Base-by-base conservation (phyloP, 2,113 vertebrate genomes). In the Ptilorrhoa leucosticta region DNA sequence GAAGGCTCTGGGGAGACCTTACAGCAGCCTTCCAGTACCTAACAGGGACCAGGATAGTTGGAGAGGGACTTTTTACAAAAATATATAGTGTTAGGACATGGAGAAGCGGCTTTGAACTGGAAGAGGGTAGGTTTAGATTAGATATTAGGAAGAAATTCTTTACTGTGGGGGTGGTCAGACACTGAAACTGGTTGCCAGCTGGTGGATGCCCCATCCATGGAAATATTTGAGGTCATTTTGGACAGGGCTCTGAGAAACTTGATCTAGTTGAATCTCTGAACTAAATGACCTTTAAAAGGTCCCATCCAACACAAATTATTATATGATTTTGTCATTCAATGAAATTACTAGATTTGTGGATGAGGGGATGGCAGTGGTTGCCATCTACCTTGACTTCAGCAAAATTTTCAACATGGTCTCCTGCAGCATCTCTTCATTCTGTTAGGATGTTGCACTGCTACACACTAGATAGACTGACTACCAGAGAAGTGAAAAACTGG, bases 311-410 rank as follows among this genome's bases (percentile, higher is more conserved):
- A 57, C 5, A 44, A 42, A 13, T 7, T 18, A 57, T 44, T 27
- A 4, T 18, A 44, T 0, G 0, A 19, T 80, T 80, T 71, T 72
- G 6, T 65, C 33, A 57, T 64, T 64, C 17, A 37, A 48, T 21
- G 17, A 53, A 86, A 71, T 37, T 0, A 33, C 3, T 50, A 50
- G 18, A 33, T 56, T 56, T 65, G 17, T 42, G 23, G 13, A 51
- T 47, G 22, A 78, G 6, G 7, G 8, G 1, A 56, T 23, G 24
- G 3, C 20, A 54, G 26, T 0, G 0, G 13, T 54, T 54, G 26
- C 24, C 9, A 22, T 27, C 28, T 54, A 13, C 7, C 26, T 78
- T 56, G 45, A 51, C n/a, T 88, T 79, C 14, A 53, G 21, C 4
- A 79, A 66, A 31, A 21, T 61, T 75, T 83, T 83, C n/a, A 23